Conservation (phyloP, 1,140 invertebrate genomes). For the Zaprionus lachaisei region DNA sequence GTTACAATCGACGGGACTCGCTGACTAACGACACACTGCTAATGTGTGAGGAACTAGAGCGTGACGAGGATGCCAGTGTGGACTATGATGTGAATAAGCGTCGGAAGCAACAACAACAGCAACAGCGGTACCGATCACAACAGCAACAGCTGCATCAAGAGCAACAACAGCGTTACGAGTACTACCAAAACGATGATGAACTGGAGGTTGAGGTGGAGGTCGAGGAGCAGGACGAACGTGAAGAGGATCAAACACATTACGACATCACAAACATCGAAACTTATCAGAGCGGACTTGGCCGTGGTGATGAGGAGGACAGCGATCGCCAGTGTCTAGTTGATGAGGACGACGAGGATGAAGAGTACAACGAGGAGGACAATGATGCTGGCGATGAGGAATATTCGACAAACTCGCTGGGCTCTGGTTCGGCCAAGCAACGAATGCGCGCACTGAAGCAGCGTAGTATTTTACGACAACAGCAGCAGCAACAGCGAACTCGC, state of each 20-base stretch:
- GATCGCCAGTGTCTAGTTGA: constrained; percentile 77
- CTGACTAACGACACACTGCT: constrained; percentile 77
- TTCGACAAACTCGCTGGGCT: constrained; percentile 73
- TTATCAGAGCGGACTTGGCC: constrained; percentile 70
- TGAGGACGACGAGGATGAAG: constrained; percentile 65
- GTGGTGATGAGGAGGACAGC: constrained; percentile 76
- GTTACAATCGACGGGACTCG: constrained; percentile 76
- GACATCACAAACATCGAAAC: constrained; percentile 83
- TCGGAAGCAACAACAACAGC: constrained; percentile 48
- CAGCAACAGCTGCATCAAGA: constrained; percentile 62
- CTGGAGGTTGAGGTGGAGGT: constrained; percentile 67
- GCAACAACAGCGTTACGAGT: constrained; percentile 73
- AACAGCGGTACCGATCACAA: constrained; percentile 53
- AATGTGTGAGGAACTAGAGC: constrained; percentile 77
- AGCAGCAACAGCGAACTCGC: constrained; percentile 60
- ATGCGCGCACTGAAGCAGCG: constrained; percentile 75
- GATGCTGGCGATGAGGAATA: constrained; percentile 80
- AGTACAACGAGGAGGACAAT: constrained; percentile 74
- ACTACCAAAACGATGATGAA: constrained; percentile 74
- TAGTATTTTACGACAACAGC: constrained; percentile 44
- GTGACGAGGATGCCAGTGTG: constrained; percentile 64
- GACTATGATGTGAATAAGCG: constrained; percentile 52
- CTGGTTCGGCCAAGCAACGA: constrained; percentile 73
- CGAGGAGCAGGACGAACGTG: constrained; percentile 65
- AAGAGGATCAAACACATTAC: constrained; percentile 81